Percentiles rank a stretch among this genome's conserved stretches.
These are phyloP conservation scores for Tetheella fluctuosa DNA, from an alignment of 2,888 invertebrate genomes.

Conservation along the genomic window DNA sequence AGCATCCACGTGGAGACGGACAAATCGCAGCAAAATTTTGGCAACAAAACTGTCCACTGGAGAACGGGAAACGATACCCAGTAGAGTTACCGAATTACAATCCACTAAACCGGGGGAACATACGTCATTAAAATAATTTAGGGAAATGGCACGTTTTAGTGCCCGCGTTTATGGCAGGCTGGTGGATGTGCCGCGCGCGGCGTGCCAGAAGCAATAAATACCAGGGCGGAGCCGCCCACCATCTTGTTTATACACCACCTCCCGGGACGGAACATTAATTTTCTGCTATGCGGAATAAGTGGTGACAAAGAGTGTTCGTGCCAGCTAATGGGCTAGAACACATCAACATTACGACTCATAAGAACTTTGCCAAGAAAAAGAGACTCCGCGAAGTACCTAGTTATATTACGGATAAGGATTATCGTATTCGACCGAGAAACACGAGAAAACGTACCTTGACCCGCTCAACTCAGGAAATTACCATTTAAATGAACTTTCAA, in stretches of 20 bases:
- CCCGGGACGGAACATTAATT: constrained; percentile 68
- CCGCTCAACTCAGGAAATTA: constrained; percentile 45
- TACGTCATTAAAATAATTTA: constrained; percentile 77
- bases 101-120: constrained; percentile 62
- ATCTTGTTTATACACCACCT: constrained; percentile 71
- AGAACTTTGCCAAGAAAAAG: constrained; percentile 49
- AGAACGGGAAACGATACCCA: constrained; percentile 50
- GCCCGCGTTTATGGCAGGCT: constrained; percentile 67
- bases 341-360: constrained; percentile 46
- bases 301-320: constrained; percentile 68
- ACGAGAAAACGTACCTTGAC: constrained; percentile 32
- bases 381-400: constrained; percentile 20
- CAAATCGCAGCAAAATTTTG: constrained; percentile 53
- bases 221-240: constrained; percentile 62
- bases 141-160: constrained; percentile 74
- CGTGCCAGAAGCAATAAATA: constrained; percentile 74
- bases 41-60: constrained; percentile 45
- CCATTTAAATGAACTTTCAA: constrained; percentile 49
- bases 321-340: constrained; percentile 64
- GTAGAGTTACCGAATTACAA: constrained; percentile 65
- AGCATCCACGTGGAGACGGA: constrained; percentile 35
- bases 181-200: constrained; percentile 54
- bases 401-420: constrained; percentile 35
- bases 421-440: constrained; percentile 31
- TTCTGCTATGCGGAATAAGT: constrained; percentile 67